These are phyloP conservation scores for Leptoclinus maculatus DNA, from an alignment of 2,797 vertebrate species.

Conservation along the genomic window DNA sequence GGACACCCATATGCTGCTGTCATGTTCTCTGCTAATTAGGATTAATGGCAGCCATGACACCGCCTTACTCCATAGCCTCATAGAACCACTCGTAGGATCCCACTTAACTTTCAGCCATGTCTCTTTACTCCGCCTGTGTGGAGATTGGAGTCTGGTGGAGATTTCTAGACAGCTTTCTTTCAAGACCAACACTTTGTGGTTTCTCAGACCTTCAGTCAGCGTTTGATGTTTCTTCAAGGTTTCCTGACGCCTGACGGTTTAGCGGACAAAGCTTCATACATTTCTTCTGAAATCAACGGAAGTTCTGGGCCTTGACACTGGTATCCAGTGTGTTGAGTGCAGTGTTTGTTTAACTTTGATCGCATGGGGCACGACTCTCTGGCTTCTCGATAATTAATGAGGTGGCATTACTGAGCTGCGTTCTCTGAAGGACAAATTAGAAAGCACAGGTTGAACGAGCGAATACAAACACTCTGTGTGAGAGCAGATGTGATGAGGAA, in stretches of 20 bases:
- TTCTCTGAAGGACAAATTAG: conserved; percentile 67
- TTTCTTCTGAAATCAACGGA: conserved; percentile 29
- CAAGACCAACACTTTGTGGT: conserved; percentile 27
- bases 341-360: conserved; percentile 42
- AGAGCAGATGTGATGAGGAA: conserved; percentile 33
- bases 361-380: conserved; percentile 33
- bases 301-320: conserved; percentile 18
- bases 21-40: conserved; percentile 79
- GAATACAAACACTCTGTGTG: conserved; percentile 33
- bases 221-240: conserved; percentile 59
- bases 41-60: conserved; percentile 75
- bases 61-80: conserved; percentile 43
- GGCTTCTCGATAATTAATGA: conserved; percentile 62
- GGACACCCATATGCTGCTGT: conserved; percentile 73
- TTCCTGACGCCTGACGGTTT: conserved; percentile 40
- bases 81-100: conserved; percentile 42
- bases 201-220: conserved; percentile 22
- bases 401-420: conserved; percentile 40
- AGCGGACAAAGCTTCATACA: conserved; percentile 1
- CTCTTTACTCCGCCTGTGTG: conserved; percentile 5
- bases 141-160: conserved; percentile 25
- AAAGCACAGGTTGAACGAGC: conserved; percentile 36
- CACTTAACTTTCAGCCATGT: conserved; percentile 47
- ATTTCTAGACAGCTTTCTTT: conserved; percentile 44
- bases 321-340: not conserved